phyloP scores from a whole-genome alignment of 2,797 vertebrate species.

The Coranthus polyacanthus region DNA sequence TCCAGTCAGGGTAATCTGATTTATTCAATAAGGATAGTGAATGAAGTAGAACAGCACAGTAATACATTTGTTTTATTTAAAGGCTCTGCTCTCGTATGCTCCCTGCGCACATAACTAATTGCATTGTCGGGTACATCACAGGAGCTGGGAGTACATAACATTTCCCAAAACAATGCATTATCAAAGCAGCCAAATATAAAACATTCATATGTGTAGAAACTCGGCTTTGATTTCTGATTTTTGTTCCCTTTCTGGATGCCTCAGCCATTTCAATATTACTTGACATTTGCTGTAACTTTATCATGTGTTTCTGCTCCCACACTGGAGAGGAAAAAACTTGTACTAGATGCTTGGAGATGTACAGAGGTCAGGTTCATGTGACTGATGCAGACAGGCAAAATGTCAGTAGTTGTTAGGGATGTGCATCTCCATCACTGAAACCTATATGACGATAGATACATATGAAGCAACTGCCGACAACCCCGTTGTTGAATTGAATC shows the following conservation, averaged over 20 bases:
- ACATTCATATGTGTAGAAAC: slow-evolving; percentile 22
- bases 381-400: not conserved
- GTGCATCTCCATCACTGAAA: not conserved
- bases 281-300: slow-evolving; percentile 14
- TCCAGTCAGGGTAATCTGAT: slow-evolving; percentile 56
- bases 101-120: slow-evolving; percentile 30
- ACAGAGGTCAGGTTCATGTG: not conserved
- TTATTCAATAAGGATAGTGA: slow-evolving; percentile 43
- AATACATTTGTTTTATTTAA: slow-evolving; percentile 51
- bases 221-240: slow-evolving; percentile 28
- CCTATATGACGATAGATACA: too few relatives aligned
- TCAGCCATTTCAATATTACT: slow-evolving; percentile 17
- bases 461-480: too few relatives aligned
- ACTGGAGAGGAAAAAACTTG: not conserved
- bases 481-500: too few relatives aligned
- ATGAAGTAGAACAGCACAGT: slow-evolving; percentile 25
- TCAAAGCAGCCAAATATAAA: slow-evolving; percentile 42
- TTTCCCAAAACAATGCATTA: slow-evolving; percentile 20
- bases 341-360: slow-evolving; percentile 1
- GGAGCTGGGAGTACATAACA: not conserved
- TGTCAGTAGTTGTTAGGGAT: not conserved
- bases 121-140: slow-evolving; percentile 19
- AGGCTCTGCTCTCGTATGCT: slow-evolving; percentile 26
- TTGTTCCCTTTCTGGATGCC: slow-evolving; percentile 15
- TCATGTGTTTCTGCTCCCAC: not conserved